phyloP scores from a whole-genome alignment of 2,888 invertebrate genomes.

The Napeogenes sylphis region DNA sequence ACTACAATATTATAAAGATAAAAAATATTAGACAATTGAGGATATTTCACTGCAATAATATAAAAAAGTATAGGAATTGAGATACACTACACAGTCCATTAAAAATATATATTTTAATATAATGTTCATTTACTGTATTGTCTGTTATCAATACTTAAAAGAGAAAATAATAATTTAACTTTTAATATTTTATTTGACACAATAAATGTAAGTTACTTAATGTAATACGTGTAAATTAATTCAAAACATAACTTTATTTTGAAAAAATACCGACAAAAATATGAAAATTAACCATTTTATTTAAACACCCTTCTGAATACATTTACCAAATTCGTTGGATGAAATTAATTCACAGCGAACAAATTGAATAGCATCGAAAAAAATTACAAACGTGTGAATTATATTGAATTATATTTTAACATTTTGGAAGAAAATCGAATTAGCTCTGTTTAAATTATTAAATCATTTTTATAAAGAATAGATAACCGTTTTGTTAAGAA shows the following conservation, averaged over 20 bases:
- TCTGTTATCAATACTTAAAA: no score
- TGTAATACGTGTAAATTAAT: not conserved
- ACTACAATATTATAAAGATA: no score
- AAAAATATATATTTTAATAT: no score
- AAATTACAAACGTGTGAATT: conserved; percentile 37
- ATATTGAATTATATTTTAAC: not conserved
- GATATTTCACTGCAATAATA: no score
- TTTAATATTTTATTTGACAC: no score
- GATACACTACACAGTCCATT: no score
- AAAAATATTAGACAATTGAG: no score
- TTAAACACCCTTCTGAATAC: conserved; percentile 48
- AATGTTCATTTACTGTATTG: no score
- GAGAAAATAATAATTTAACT: no score
- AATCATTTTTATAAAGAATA: not conserved
- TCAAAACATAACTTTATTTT: not conserved
- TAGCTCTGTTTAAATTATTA: not conserved
- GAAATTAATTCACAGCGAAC: conserved; percentile 44
- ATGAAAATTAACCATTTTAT: conserved; percentile 32
- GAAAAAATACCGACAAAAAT: conserved; percentile 16
- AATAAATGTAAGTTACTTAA: no score
- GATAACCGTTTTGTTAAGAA: no score
- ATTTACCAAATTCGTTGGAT: conserved; percentile 49
- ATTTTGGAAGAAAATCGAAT: not conserved
- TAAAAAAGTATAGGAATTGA: no score
- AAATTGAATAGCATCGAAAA: conserved; percentile 49